Percentiles rank a stretch among this genome's conserved stretches.
Evolutionary conservation across 1,140 invertebrate genomes (phyloP).

Genomic region (Brachionus rubens): DNA sequence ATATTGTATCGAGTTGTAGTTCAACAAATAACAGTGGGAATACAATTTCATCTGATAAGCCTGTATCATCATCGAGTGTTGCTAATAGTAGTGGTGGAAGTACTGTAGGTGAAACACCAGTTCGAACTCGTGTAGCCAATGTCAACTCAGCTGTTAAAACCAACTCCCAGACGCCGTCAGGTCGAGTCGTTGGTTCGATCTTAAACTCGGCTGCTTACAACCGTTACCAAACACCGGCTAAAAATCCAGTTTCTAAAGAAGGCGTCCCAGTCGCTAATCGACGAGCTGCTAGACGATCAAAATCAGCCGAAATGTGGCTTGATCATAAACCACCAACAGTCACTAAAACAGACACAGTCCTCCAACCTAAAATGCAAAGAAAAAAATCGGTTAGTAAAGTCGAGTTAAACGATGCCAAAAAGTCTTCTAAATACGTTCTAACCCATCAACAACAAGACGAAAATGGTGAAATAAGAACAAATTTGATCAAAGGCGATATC

Average conservation of each 20-base stretch:
- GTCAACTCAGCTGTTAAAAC: neutral
- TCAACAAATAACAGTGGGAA: slow-evolving; percentile 29
- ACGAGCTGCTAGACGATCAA: slow-evolving; percentile 65
- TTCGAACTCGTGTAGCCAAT: neutral
- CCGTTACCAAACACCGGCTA: slow-evolving; percentile 3
- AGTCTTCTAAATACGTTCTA: slow-evolving; percentile 79
- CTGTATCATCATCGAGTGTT: neutral
- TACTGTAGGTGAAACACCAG: neutral
- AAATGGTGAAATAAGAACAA: slow-evolving; percentile 85
- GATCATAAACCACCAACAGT: slow-evolving; percentile 74
- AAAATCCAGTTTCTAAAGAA: neutral
- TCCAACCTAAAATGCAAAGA: slow-evolving; percentile 11
- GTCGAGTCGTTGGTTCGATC: slow-evolving; percentile 8
- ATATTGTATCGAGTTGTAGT: neutral
- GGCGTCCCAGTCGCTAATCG: slow-evolving; percentile 21
- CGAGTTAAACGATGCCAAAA: slow-evolving; percentile 26
- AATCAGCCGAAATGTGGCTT: slow-evolving; percentile 77
- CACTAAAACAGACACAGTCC: slow-evolving; percentile 55
- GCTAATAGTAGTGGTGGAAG: neutral
- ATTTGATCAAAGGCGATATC: slow-evolving; percentile 70
- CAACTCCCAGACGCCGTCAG: slow-evolving; percentile 1
- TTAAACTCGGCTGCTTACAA: slow-evolving; percentile 31
- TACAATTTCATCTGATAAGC: neutral
- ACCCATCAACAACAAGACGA: slow-evolving; percentile 84
- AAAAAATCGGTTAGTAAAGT: slow-evolving; percentile 38